Base-by-base conservation (phyloP, 2,113 vertebrate genomes). In the Scolopax mira region DNA sequence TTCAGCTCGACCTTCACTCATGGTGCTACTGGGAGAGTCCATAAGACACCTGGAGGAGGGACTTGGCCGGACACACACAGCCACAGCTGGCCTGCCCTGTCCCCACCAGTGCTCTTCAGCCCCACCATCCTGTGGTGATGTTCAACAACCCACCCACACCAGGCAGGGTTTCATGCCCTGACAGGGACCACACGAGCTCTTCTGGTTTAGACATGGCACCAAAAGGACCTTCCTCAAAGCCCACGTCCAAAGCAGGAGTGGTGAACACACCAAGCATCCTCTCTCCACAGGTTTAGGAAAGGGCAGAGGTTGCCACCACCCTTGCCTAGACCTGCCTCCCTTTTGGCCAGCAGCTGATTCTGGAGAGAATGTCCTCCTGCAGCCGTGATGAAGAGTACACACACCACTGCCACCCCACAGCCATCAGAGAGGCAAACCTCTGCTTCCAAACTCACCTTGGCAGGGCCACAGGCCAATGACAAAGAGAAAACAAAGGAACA, bases 181-280 rank as follows among this genome's bases (percentile, higher is more conserved):
- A 39, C 23, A 28, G 1, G 8, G 46, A 7, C 46, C 51, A 35
- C 41, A 3, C 6, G 49, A 48, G 51, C 4, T 2, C 30, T 52
- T 48, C 30, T 61, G 46, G 41, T 31, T 35, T 21, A 54, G 55
- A 25, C 2, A 8, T 1, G 8, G 21, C 49, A 58, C 30, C 30
- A 42, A 58, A 71, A 8, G 46, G 28, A 9, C 7, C 51, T 49
- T 70, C n/a, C 49, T 88, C 39, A 28, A 67, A 49, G 33, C 19
- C 60, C 28, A n/a, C 6, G 19, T 41, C 48, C 51, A 24, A 1
- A 10, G 65, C 21, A 48, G 28, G 37, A 66, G 12, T 0, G 31
- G 14, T 2, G 2, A 48, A 9, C 0, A 2, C 19, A 0, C 0
- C 2, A 15, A 70, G 6, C 22, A n/a, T 8, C 69, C 52, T 23